phyloP scores from a whole-genome alignment of 2,113 vertebrate species.

The Pseudolaguvia tuberculata region DNA sequence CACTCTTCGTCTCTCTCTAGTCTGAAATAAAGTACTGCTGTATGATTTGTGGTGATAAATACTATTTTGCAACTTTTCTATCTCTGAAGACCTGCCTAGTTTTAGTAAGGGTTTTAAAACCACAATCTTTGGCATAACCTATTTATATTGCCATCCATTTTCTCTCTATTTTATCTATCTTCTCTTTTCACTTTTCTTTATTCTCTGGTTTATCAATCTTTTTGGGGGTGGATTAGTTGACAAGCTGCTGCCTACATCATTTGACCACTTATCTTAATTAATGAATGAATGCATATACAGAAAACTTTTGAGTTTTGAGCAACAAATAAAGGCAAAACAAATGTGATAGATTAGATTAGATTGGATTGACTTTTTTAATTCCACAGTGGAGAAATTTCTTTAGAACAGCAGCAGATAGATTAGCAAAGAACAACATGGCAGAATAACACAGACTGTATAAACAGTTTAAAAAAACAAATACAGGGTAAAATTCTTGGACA shows the following conservation, averaged over 20 bases:
- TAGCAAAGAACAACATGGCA: too few relatives aligned
- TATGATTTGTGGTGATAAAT: slow-evolving; percentile 32
- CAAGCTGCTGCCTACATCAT: not conserved
- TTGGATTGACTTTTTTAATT: too few relatives aligned
- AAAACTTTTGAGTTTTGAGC: too few relatives aligned
- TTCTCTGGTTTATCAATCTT: not conserved
- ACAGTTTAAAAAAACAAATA: too few relatives aligned
- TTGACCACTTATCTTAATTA: not conserved
- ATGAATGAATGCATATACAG: not conserved
- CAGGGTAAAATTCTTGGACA: too few relatives aligned
- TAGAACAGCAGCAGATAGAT: too few relatives aligned
- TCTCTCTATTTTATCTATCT: slow-evolving; percentile 9
- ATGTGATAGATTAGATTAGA: too few relatives aligned
- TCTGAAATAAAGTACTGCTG: slow-evolving; percentile 5
- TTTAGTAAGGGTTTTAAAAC: slow-evolving; percentile 24
- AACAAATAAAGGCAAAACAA: not conserved
- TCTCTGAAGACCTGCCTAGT: slow-evolving; percentile 8
- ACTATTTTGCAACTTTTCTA: slow-evolving; percentile 23
- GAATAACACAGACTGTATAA: too few relatives aligned
- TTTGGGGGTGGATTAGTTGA: not conserved
- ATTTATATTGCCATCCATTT: slow-evolving; percentile 35
- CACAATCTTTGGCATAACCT: slow-evolving; percentile 31
- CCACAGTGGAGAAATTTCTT: too few relatives aligned
- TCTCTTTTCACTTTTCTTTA: not conserved
- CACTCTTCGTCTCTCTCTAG: not conserved